These are phyloP conservation scores for Eremobia ochroleuca DNA, from an alignment of 2,888 invertebrate species.

Conservation along the genomic window DNA sequence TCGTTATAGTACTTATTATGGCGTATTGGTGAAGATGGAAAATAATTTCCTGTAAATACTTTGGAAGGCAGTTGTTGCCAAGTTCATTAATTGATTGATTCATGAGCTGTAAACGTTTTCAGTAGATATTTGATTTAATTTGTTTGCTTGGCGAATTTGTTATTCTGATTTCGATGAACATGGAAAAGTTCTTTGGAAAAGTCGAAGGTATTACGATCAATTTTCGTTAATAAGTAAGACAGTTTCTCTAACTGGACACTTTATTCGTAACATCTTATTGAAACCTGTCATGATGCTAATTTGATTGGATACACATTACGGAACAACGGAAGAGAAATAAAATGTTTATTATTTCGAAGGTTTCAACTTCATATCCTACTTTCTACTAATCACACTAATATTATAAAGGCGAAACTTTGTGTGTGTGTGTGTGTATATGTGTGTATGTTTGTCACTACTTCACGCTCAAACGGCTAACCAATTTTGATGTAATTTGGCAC, in stretches of 20 bases:
- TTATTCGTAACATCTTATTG: not conserved
- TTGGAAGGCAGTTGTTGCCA: not conserved
- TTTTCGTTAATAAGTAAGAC: conserved; percentile 6
- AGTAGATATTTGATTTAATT: not conserved
- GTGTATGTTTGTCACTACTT: no score
- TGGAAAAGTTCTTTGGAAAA: not conserved
- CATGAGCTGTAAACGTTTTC: not conserved
- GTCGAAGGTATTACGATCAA: not conserved
- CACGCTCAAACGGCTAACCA: no score
- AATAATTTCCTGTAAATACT: not conserved
- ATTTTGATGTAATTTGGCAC: no score
- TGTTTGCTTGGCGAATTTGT: conserved; percentile 17
- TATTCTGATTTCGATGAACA: conserved; percentile 4
- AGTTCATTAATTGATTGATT: conserved; percentile 34
- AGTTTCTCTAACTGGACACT: not conserved
- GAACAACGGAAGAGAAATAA: not conserved
- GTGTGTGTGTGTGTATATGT: no score
- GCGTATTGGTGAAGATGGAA: not conserved
- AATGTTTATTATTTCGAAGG: no score
- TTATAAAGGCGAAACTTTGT: no score
- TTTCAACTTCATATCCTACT: no score
- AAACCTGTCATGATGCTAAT: not conserved
- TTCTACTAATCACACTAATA: no score
- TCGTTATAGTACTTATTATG: conserved; percentile 8
- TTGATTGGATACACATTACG: not conserved